phyloP scores from a whole-genome alignment of 2,113 vertebrate species.

The Psettodes erumei region DNA sequence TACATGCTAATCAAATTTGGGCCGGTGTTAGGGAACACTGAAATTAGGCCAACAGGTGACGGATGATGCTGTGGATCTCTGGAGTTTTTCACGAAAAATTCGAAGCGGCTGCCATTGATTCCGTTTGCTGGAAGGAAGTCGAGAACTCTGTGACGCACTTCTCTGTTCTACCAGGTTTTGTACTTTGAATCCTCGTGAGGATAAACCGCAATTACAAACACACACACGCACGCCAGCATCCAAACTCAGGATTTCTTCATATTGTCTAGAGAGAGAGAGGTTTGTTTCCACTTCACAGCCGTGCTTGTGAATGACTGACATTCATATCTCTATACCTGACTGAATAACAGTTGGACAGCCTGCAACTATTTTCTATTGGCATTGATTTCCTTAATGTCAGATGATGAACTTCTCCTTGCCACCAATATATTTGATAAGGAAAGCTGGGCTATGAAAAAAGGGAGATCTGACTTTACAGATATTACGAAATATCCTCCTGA shows the following conservation, averaged over 20 bases:
- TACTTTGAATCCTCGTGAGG: background rate
- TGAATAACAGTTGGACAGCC: background rate
- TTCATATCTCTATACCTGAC: background rate
- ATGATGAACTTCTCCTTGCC: background rate
- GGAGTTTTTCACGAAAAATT: background rate
- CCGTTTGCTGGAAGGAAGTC: background rate
- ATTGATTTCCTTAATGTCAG: slow-evolving; percentile 10
- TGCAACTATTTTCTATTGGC: background rate
- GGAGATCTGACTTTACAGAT: background rate
- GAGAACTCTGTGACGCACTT: background rate
- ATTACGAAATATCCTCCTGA: background rate
- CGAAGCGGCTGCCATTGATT: background rate
- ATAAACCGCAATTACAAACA: background rate
- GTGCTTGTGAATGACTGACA: background rate
- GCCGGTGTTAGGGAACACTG: background rate
- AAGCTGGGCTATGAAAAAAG: background rate
- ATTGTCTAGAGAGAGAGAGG: background rate
- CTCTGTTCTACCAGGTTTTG: background rate
- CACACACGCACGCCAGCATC: background rate
- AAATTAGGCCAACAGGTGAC: background rate
- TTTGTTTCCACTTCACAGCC: background rate
- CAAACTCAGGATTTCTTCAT: background rate
- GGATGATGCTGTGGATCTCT: background rate
- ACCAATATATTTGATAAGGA: background rate
- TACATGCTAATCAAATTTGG: background rate